Conservation (phyloP, 92 coral and sea anemone genomes). For the Epizoanthus stellaris region DNA sequence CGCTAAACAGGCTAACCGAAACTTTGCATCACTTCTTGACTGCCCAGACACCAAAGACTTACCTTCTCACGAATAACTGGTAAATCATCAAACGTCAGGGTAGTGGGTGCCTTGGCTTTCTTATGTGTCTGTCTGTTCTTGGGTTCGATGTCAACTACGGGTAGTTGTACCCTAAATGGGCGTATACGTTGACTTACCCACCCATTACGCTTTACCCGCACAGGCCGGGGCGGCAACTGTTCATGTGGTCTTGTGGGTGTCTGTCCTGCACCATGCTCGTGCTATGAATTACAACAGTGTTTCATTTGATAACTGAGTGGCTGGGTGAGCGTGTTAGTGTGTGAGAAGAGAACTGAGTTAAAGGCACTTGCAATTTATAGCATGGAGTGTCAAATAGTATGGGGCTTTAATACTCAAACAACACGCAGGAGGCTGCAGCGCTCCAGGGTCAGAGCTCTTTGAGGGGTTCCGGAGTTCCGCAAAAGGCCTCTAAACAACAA, state of each 20-base stretch:
- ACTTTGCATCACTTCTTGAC: too few relatives aligned
- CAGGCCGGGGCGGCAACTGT: slow-evolving; percentile 26
- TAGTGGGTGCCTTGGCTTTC: slow-evolving; percentile 31
- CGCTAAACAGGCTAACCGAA: too few relatives aligned
- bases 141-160: slow-evolving; percentile 60
- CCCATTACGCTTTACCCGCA: slow-evolving; percentile 65
- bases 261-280: slow-evolving; percentile 42
- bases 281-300: slow-evolving; percentile 12
- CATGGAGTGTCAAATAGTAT: too few relatives aligned
- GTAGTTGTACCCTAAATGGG: slow-evolving; percentile 83
- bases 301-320: too few relatives aligned
- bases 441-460: too few relatives aligned
- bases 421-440: too few relatives aligned
- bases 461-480: too few relatives aligned
- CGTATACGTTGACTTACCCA: slow-evolving; percentile 87
- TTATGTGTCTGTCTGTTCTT: slow-evolving; percentile 45
- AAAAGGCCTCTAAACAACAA: too few relatives aligned
- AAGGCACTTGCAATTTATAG: too few relatives aligned
- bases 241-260: slow-evolving; percentile 14
- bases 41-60: slow-evolving; percentile 7
- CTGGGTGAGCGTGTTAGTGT: too few relatives aligned
- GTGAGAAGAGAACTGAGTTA: too few relatives aligned
- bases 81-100: slow-evolving; percentile 83
- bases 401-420: too few relatives aligned
- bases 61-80: slow-evolving; percentile 92